phyloP scores from a whole-genome alignment of 2,888 invertebrate genomes.

The Syrista parreyssii region DNA sequence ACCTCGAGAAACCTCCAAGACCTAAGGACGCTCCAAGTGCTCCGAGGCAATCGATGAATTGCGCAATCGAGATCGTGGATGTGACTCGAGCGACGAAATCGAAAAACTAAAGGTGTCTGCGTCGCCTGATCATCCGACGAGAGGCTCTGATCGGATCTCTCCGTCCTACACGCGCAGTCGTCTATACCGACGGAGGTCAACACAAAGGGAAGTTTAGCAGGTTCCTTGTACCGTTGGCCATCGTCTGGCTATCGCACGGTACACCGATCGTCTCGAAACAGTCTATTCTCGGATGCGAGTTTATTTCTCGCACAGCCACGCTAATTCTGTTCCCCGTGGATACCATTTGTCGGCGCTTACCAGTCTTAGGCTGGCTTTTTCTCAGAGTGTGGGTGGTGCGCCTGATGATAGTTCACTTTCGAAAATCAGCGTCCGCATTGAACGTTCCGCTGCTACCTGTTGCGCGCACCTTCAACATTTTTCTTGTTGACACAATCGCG shows the following conservation, averaged over 20 bases:
- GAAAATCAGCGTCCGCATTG: neutral
- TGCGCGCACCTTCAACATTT: neutral
- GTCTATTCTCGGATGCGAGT: neutral
- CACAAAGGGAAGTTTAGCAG: neutral
- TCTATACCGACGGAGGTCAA: neutral
- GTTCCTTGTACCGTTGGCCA: neutral
- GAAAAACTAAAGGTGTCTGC: no score
- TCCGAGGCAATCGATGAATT: neutral
- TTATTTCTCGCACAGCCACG: neutral
- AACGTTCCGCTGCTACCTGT: neutral
- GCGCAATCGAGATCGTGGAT: neutral
- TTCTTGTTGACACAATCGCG: neutral
- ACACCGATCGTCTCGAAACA: neutral
- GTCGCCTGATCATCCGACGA: no score
- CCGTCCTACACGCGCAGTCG: neutral
- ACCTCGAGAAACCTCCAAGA: no score
- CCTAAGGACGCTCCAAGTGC: no score
- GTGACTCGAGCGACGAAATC: neutral
- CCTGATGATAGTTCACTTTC: neutral
- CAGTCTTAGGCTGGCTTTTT: neutral
- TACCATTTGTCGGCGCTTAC: neutral
- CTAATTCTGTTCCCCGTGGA: neutral
- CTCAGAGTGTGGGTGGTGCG: neutral
- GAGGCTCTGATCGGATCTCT: no score
- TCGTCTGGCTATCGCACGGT: neutral